phyloP scores from a whole-genome alignment of 2,113 vertebrate species.

The Vulpes ferrilata region DNA sequence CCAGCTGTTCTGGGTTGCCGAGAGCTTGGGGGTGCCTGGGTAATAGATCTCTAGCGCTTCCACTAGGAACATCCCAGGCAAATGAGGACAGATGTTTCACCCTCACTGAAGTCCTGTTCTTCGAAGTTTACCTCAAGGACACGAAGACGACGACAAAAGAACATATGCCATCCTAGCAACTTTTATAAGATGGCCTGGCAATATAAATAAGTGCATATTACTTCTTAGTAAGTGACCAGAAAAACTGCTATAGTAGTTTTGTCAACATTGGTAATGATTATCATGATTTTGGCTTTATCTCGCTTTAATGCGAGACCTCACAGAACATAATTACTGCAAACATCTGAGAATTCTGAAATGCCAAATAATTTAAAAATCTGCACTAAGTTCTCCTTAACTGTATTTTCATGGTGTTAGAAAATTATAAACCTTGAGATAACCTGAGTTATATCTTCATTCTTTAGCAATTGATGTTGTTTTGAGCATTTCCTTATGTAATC shows the following conservation, averaged over 20 bases:
- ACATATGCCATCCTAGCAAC: not conserved
- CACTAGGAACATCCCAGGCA: not conserved
- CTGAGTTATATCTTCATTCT: not conserved
- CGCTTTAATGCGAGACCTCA: not conserved
- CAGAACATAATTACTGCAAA: not conserved
- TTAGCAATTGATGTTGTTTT: not conserved
- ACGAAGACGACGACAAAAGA: not conserved
- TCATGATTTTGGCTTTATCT: not conserved
- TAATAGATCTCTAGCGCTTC: not conserved
- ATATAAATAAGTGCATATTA: not conserved
- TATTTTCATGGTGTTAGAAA: not conserved
- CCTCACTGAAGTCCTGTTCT: not conserved
- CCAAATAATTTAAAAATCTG: not conserved
- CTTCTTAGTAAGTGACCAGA: not conserved
- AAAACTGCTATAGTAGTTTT: not conserved
- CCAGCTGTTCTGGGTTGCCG: not conserved
- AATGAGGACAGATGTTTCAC: not conserved
- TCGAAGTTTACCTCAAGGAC: not conserved
- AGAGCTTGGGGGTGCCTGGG: accelerated
- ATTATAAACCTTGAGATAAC: not conserved
- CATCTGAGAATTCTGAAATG: not conserved
- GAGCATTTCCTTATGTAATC: not conserved
- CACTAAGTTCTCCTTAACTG: not conserved
- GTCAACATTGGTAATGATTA: not conserved
- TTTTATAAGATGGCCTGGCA: not conserved